A percentile compares a stretch with the other conserved stretches of the same genome.
These are phyloP conservation scores for Antedon mediterranea DNA, from an alignment of 53 echinoderm and acorn worm genomes.

Conservation along the genomic window DNA sequence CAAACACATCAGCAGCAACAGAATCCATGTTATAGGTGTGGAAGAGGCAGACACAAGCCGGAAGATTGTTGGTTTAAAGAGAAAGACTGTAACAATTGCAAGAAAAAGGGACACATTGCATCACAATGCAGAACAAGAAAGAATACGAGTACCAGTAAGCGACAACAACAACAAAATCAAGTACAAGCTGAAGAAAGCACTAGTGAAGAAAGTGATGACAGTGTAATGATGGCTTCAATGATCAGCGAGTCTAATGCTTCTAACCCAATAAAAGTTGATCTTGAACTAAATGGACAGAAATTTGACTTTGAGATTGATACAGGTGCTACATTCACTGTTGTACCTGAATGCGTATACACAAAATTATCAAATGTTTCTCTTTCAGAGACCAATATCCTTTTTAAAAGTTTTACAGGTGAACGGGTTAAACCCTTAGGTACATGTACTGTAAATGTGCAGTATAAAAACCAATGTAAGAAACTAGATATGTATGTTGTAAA, in stretches of 20 bases:
- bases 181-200: neutral
- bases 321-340: neutral
- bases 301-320: neutral
- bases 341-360: neutral
- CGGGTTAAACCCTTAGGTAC: conserved; percentile 1
- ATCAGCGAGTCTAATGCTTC: neutral
- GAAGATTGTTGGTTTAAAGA: conserved; percentile 12
- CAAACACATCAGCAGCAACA: neutral
- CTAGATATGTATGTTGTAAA: conserved; percentile 11
- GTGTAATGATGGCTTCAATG: conserved; percentile 4
- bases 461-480: conserved; percentile 3
- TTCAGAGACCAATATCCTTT: neutral
- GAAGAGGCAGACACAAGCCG: conserved; percentile 4
- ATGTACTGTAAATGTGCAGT: conserved; percentile 6
- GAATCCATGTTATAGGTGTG: conserved; percentile 9
- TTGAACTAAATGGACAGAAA: conserved; percentile 5
- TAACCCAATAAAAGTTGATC: conserved; percentile 1
- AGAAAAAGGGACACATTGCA: conserved; percentile 4
- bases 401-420: conserved; percentile 10
- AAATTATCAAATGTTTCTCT: conserved; percentile 6
- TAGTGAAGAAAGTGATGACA: neutral
- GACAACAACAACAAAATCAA: neutral
- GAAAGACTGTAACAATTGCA: conserved; percentile 1
- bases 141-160: neutral
- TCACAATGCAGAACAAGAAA: neutral